These are phyloP conservation scores for Zenarchopterus dispar DNA, from an alignment of 2,797 vertebrate species.

Conservation along the genomic window DNA sequence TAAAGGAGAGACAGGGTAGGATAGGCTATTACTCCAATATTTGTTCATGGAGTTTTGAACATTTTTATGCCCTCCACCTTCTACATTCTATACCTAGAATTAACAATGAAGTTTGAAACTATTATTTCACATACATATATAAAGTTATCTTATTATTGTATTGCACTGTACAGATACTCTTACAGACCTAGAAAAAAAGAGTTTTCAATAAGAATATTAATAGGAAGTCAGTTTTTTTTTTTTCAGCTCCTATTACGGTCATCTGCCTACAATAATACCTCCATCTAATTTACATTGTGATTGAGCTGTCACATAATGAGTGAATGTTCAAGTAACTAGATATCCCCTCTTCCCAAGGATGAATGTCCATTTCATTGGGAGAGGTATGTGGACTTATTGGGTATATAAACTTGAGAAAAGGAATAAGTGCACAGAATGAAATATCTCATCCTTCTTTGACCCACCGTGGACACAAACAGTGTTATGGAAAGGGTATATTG, in stretches of 20 bases:
- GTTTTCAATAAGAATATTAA: slow-evolving; percentile 24
- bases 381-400: slow-evolving; percentile 48
- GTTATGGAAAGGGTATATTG: slow-evolving; percentile 61
- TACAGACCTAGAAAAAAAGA: slow-evolving; percentile 7
- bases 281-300: slow-evolving; percentile 66
- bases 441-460: slow-evolving; percentile 50
- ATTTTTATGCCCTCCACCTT: background rate
- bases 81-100: background rate
- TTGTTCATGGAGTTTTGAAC: no score
- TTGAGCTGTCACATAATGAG: slow-evolving; percentile 62
- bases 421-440: slow-evolving; percentile 56
- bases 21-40: no score
- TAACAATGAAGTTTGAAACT: background rate
- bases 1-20: no score
- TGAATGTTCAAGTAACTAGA: slow-evolving; percentile 55
- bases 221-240: background rate
- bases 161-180: background rate
- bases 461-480: slow-evolving; percentile 57
- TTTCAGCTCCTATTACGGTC: slow-evolving; percentile 29
- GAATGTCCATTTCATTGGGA: slow-evolving; percentile 70
- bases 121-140: background rate
- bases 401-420: slow-evolving; percentile 49
- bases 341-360: slow-evolving; percentile 52
- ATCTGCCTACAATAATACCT: slow-evolving; percentile 48
- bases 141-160: slow-evolving; percentile 26